Evolutionary conservation across 2,797 vertebrate genomes (phyloP).

Genomic region (Enteromius paludinosus): DNA sequence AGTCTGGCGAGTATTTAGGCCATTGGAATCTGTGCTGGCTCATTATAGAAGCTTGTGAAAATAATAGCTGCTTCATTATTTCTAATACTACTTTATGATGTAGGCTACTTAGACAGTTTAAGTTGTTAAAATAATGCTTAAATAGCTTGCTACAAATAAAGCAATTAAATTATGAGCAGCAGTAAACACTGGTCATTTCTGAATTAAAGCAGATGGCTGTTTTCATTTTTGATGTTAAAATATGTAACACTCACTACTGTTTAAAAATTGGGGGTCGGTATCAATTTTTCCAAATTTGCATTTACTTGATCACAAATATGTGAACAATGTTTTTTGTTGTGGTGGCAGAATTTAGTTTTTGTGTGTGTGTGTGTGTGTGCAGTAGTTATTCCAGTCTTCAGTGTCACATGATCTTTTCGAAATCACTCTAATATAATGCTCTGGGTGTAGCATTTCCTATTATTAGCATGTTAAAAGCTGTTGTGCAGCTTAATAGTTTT

Average conservation of each 20-base stretch:
- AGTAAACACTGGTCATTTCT: neutral
- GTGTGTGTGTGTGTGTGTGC: too few species aligned
- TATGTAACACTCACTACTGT: neutral
- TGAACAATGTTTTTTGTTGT: neutral
- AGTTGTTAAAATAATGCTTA: slow-evolving; percentile 4
- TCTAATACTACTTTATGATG: neutral
- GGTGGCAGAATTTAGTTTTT: neutral
- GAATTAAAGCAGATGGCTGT: neutral
- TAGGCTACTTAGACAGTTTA: neutral
- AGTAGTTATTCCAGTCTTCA: neutral
- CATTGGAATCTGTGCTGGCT: slow-evolving; percentile 7
- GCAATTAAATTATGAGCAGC: neutral
- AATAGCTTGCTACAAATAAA: neutral
- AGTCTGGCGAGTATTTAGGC: slow-evolving; percentile 3
- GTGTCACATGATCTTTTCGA: neutral
- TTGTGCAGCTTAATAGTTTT: neutral
- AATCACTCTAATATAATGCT: neutral
- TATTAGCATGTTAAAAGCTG: neutral
- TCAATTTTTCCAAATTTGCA: neutral
- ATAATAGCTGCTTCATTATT: slow-evolving; percentile 13
- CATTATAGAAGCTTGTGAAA: slow-evolving; percentile 2
- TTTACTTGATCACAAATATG: neutral
- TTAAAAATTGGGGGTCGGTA: neutral
- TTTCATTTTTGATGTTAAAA: neutral
- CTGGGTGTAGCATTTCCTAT: neutral